phyloP scores from a whole-genome alignment of 1,140 invertebrate species.

The Mizuhopecten yessoensis region DNA sequence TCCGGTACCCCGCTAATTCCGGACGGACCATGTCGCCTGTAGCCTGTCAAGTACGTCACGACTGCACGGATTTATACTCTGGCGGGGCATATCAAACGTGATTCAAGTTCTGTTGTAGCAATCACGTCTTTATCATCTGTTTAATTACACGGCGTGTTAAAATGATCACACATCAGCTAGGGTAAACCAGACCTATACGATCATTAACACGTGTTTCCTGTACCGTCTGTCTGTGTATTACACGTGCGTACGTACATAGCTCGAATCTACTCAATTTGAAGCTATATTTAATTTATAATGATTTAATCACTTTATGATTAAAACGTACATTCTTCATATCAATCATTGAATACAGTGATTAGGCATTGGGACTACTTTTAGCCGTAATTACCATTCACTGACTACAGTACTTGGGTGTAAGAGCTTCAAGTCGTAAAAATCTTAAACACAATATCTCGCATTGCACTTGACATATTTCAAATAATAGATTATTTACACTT shows the following conservation, averaged over 20 bases:
- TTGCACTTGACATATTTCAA: no score
- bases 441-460: no score
- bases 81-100: slow-evolving; percentile 15
- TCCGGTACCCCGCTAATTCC: slow-evolving; percentile 14
- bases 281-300: no score
- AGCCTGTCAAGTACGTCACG: slow-evolving; percentile 19
- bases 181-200: neutral
- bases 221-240: neutral
- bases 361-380: no score
- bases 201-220: neutral
- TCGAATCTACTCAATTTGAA: no score
- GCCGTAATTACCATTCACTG: no score
- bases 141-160: slow-evolving; percentile 38
- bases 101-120: neutral
- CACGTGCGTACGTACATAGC: neutral
- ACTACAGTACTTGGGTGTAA: no score
- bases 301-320: no score
- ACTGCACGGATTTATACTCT: slow-evolving; percentile 33
- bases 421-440: no score
- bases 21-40: slow-evolving; percentile 29
- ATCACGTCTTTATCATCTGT: slow-evolving; percentile 19
- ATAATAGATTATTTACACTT: no score
- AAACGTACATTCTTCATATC: no score
- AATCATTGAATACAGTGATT: no score
- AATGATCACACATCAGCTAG: neutral